Evolutionary conservation across 2,797 vertebrate genomes (phyloP).

Genomic region (Mycteria americana): DNA sequence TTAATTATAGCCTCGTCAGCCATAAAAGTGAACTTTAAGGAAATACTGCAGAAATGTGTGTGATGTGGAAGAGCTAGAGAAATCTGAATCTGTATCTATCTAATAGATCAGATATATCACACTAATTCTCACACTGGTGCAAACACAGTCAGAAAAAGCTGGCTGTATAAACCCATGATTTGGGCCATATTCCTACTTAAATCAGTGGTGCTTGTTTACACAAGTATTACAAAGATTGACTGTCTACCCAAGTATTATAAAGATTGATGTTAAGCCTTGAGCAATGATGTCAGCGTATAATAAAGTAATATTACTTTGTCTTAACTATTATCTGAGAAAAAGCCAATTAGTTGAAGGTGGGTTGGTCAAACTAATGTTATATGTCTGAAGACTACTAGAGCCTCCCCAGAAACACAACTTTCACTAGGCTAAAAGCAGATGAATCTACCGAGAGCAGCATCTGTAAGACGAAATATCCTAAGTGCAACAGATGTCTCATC

Average conservation of each 20-base stretch:
- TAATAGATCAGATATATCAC: background rate
- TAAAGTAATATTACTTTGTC: background rate
- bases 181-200: background rate
- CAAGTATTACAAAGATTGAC: background rate
- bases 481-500: background rate
- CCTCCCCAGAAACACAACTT: background rate
- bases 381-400: fast-evolving
- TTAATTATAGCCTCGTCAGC: background rate
- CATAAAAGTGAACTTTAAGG: background rate
- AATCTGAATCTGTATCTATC: background rate
- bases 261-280: background rate
- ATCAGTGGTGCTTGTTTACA: background rate
- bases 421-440: background rate
- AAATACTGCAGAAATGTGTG: background rate
- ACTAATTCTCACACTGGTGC: background rate
- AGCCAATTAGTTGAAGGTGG: background rate
- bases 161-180: background rate
- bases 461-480: background rate
- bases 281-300: background rate
- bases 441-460: background rate
- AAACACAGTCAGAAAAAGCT: background rate
- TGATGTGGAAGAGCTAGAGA: background rate
- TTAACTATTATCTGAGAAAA: background rate
- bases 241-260: background rate
- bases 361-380: background rate